phyloP scores from a whole-genome alignment of 2,888 invertebrate species.

The Elmis aenea region DNA sequence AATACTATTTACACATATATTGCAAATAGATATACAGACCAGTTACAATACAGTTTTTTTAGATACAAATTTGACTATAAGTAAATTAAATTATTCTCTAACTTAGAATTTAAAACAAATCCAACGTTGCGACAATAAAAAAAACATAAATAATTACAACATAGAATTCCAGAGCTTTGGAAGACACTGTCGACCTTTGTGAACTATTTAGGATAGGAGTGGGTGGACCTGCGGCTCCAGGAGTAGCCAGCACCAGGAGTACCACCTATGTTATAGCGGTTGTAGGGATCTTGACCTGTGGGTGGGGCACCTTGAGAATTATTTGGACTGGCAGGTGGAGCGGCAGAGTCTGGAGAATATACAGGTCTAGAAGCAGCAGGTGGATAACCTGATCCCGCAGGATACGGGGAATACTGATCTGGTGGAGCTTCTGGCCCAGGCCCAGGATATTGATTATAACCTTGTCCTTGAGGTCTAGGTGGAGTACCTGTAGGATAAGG shows the following conservation, averaged over 20 bases:
- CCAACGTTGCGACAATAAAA: too few relatives aligned
- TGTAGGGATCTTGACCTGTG: constrained; percentile 42
- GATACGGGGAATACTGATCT: constrained; percentile 55
- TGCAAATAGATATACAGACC: too few relatives aligned
- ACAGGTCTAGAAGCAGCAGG: constrained; percentile 71
- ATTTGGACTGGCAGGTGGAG: constrained; percentile 27
- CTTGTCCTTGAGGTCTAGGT: constrained; percentile 44
- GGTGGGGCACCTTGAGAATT: constrained; percentile 38
- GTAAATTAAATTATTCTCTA: too few relatives aligned
- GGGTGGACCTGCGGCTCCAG: constrained; percentile 37
- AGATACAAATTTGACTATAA: too few relatives aligned
- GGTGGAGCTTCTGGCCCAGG: constrained; percentile 52
- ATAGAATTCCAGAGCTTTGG: too few relatives aligned
- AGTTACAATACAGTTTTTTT: too few relatives aligned
- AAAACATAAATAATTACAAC: too few relatives aligned
- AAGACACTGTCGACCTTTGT: too few relatives aligned
- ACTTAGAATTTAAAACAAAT: too few relatives aligned
- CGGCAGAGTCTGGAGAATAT: constrained; percentile 64
- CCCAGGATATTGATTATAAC: constrained; percentile 63
- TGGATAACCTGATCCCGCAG: constrained; percentile 50
- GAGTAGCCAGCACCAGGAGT: constrained; percentile 36
- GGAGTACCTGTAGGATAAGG: constrained; percentile 46
- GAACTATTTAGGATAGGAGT: too few relatives aligned
- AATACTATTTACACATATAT: too few relatives aligned
- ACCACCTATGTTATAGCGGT: constrained; percentile 38